These are phyloP conservation scores for Atherinosoma microstoma DNA, from an alignment of 2,797 vertebrate genomes.

Conservation along the genomic window DNA sequence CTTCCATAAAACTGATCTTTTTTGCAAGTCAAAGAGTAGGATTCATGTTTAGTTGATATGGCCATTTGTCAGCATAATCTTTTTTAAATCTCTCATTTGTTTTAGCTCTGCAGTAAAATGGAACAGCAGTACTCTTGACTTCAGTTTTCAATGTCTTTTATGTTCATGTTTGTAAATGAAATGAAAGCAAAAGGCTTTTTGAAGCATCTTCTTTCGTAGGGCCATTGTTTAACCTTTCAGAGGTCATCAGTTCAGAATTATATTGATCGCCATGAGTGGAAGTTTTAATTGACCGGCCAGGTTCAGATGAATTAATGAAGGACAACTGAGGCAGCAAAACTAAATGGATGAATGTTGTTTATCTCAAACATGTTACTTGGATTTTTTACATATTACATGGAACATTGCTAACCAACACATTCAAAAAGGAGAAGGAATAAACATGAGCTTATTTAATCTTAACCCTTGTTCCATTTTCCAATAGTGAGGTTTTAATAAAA, in stretches of 20 bases:
- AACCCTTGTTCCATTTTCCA: background rate
- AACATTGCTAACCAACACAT: too few relatives aligned
- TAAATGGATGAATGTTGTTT: conserved; percentile 23
- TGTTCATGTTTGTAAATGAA: conserved; percentile 61
- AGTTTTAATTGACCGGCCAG: conserved; percentile 58
- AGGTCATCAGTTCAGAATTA: conserved; percentile 65
- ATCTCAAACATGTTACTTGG: too few relatives aligned
- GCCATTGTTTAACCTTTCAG: conserved; percentile 66
- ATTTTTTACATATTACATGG: too few relatives aligned
- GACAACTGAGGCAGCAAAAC: conserved; percentile 60
- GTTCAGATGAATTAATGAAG: conserved; percentile 67
- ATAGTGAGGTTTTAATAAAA: conserved; percentile 6
- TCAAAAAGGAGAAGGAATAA: too few relatives aligned
- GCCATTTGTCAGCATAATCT: conserved; percentile 38
- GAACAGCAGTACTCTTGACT: conserved; percentile 32
- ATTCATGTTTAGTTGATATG: conserved; percentile 30
- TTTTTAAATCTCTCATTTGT: conserved; percentile 24
- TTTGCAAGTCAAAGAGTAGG: conserved; percentile 1
- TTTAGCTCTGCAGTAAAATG: conserved; percentile 17
- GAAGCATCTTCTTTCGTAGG: conserved; percentile 51
- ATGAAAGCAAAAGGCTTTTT: conserved; percentile 60
- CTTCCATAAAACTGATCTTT: conserved; percentile 36
- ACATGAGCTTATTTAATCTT: too few relatives aligned
- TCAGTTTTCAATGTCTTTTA: conserved; percentile 58
- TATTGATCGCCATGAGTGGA: background rate